A percentile compares a stretch with the other conserved stretches of the same genome.
Conservation (phyloP, 2,113 vertebrate species). For the Astur gentilis region DNA sequence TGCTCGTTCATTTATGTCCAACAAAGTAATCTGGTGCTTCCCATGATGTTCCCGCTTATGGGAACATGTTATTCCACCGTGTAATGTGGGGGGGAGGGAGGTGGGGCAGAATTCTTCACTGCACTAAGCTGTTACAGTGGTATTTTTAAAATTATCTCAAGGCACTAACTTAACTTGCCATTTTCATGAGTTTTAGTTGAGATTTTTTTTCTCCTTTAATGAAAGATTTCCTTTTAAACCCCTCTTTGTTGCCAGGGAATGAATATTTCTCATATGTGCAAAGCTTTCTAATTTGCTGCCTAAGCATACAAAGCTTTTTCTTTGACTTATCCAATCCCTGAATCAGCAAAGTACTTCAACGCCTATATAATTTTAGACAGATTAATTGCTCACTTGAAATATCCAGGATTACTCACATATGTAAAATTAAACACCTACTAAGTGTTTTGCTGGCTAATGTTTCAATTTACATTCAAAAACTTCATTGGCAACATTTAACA, state of each 20-base stretch:
- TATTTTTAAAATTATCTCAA: neutral
- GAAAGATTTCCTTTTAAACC: neutral
- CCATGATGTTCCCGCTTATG: neutral
- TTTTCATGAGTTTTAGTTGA: neutral
- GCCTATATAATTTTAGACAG: neutral
- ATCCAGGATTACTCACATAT: neutral
- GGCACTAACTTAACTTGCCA: neutral
- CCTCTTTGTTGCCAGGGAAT: neutral
- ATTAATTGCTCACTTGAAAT: neutral
- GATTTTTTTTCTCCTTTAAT: neutral
- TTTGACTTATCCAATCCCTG: neutral
- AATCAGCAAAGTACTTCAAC: neutral
- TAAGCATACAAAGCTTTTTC: neutral
- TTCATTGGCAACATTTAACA: neutral
- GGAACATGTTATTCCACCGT: neutral
- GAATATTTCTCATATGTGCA: fast-evolving
- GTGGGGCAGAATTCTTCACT: too few relatives aligned
- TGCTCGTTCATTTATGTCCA: neutral
- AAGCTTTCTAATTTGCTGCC: neutral
- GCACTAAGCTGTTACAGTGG: neutral
- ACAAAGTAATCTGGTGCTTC: neutral
- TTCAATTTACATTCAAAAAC: neutral
- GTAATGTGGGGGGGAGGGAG: neutral
- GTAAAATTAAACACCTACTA: neutral
- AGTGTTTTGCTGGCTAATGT: neutral